These are phyloP conservation scores for Microtus montanus DNA, from an alignment of 2,113 vertebrate species.

Conservation along the genomic window DNA sequence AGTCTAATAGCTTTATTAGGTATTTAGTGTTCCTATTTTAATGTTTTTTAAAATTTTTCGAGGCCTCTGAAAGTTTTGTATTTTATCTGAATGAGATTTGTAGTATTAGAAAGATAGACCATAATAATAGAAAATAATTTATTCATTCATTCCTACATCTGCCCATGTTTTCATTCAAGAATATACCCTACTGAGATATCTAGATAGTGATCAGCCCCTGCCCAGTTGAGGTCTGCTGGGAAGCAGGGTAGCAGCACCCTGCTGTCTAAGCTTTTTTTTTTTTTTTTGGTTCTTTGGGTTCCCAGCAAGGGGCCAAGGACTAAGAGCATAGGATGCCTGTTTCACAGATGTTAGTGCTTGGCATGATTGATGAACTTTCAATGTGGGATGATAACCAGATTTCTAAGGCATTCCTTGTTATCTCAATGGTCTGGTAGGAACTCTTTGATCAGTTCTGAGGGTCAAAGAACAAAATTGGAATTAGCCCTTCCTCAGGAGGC, in stretches of 20 bases:
- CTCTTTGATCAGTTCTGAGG: constrained; percentile 66
- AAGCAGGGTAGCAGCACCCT: neutral
- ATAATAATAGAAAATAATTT: neutral
- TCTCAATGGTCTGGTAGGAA: constrained; percentile 64
- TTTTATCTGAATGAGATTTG: constrained; percentile 45
- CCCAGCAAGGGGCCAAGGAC: constrained; percentile 42
- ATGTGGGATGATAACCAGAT: constrained; percentile 43
- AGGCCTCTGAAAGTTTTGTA: neutral
- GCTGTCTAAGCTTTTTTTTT: neutral
- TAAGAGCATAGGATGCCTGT: neutral
- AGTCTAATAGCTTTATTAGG: neutral
- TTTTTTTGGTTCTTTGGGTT: constrained; percentile 5
- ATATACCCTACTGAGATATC: neutral
- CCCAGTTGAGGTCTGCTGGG: neutral
- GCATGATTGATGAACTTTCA: constrained; percentile 65
- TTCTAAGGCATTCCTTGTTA: constrained; percentile 58
- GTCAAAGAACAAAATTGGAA: constrained; percentile 62
- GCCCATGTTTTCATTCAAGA: neutral
- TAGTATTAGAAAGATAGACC: neutral
- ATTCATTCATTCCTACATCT: neutral
- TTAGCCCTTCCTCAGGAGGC: constrained; percentile 67
- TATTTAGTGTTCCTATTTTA: neutral
- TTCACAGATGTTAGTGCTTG: constrained; percentile 68
- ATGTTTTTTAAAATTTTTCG: neutral
- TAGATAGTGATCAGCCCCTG: neutral